phyloP scores from a whole-genome alignment of 1,140 invertebrate genomes.

The Dinoponera quadriceps region DNA sequence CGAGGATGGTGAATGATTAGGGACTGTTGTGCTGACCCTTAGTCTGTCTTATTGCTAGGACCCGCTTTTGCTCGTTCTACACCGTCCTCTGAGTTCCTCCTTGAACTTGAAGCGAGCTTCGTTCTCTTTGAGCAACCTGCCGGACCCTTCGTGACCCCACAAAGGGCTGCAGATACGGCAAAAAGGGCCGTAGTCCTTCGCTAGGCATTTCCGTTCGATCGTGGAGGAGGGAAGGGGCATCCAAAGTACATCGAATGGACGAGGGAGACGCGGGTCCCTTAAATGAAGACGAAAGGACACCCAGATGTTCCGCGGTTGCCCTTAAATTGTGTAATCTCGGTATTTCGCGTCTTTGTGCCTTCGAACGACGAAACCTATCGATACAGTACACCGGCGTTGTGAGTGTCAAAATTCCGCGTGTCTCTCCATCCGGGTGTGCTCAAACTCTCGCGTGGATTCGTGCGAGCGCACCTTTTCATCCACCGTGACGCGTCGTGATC shows the following conservation, averaged over 20 bases:
- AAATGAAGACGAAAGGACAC: slow-evolving; percentile 72
- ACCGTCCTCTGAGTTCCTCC: slow-evolving; percentile 30
- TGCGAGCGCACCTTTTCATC: neutral
- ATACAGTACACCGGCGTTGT: neutral
- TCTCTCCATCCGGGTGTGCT: no score
- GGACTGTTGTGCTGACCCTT: slow-evolving; percentile 60
- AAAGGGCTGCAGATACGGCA: slow-evolving; percentile 54
- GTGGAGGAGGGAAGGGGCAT: slow-evolving; percentile 10
- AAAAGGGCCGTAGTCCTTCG: slow-evolving; percentile 69
- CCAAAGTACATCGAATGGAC: slow-evolving; percentile 58
- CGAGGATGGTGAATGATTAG: slow-evolving; percentile 67
- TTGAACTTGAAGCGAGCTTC: slow-evolving; percentile 64
- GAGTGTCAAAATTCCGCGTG: neutral
- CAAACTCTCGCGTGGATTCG: neutral
- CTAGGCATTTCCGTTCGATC: slow-evolving; percentile 67
- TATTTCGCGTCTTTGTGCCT: neutral
- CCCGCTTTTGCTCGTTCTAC: slow-evolving; percentile 60
- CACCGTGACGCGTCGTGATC: neutral
- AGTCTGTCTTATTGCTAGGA: slow-evolving; percentile 67
- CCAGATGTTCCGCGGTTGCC: neutral
- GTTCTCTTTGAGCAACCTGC: slow-evolving; percentile 68
- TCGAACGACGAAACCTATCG: neutral
- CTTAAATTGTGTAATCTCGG: slow-evolving; percentile 63
- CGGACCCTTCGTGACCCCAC: slow-evolving; percentile 67
- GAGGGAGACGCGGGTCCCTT: slow-evolving; percentile 58